Conservation (phyloP, 2,888 invertebrate species). For the Microplitis deprimator region DNA sequence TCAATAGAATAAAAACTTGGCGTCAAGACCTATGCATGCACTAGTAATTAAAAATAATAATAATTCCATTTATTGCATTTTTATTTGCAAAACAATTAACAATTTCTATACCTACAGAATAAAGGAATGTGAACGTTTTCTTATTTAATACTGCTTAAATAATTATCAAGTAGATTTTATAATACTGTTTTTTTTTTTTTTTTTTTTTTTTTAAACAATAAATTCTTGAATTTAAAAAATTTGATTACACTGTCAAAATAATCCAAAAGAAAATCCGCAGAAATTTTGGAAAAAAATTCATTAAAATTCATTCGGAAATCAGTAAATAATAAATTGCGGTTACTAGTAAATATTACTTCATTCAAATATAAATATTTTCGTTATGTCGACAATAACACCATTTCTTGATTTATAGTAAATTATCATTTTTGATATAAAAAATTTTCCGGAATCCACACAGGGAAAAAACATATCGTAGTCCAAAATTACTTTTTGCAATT, state of each 20-base stretch:
- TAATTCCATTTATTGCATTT: too few relatives aligned
- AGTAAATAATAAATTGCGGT: conserved; percentile 40
- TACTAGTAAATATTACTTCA: background rate
- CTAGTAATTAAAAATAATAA: too few relatives aligned
- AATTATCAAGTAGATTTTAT: conserved; percentile 50
- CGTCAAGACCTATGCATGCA: background rate
- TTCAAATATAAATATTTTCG: too few relatives aligned
- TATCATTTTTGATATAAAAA: too few relatives aligned
- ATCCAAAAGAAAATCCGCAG: too few relatives aligned
- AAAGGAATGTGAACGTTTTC: background rate
- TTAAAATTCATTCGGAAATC: conserved; percentile 37
- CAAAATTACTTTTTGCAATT: too few relatives aligned
- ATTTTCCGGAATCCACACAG: too few relatives aligned
- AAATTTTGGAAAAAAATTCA: conserved; percentile 47
- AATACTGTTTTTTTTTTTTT: conserved; percentile 64
- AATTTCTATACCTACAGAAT: background rate
- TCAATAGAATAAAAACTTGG: background rate
- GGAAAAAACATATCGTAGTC: too few relatives aligned
- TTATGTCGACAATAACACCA: too few relatives aligned
- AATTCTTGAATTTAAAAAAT: background rate
- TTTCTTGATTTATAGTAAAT: too few relatives aligned
- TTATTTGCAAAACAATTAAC: conserved; percentile 21
- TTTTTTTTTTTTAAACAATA: conserved; percentile 48
- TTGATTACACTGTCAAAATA: too few relatives aligned
- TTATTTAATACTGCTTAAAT: conserved; percentile 49